These are phyloP conservation scores for Microchirus variegatus DNA, from an alignment of 2,797 vertebrate genomes.

Conservation along the genomic window DNA sequence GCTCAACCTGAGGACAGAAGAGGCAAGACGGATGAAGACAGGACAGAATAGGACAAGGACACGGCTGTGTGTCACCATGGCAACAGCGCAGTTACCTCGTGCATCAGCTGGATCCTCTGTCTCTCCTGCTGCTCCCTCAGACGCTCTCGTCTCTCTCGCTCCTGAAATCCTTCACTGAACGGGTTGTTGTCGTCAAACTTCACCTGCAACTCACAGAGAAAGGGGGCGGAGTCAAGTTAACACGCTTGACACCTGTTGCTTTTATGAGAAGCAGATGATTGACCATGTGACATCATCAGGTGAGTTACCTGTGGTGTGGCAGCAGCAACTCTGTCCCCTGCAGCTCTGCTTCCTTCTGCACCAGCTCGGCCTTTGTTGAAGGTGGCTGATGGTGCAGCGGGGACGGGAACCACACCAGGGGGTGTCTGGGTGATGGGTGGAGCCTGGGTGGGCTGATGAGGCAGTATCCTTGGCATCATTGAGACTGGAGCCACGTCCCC, in stretches of 20 bases:
- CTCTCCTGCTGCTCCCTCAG: conserved; percentile 94
- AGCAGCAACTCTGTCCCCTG: conserved; percentile 21
- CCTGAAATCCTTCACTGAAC: conserved; percentile 96
- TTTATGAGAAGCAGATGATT: neutral
- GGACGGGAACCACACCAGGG: conserved; percentile 23
- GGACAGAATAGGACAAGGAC: too few relatives aligned
- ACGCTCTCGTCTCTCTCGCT: conserved; percentile 91
- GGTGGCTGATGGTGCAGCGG: conserved; percentile 6
- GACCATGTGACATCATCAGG: neutral
- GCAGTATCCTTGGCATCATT: conserved; percentile 58
- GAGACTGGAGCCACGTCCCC: conserved; percentile 33
- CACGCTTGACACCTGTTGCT: neutral
- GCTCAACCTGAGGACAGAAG: conserved; percentile 77
- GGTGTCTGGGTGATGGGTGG: conserved; percentile 19
- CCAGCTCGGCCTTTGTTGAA: conserved; percentile 29
- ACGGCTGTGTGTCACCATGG: too few relatives aligned
- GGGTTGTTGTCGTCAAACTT: conserved; percentile 99
- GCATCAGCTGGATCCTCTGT: conserved; percentile 92
- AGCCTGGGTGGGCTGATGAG: conserved; percentile 70
- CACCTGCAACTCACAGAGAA: conserved; percentile 67
- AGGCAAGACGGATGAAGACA: neutral
- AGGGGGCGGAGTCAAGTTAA: neutral
- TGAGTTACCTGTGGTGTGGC: conserved; percentile 57
- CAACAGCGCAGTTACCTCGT: conserved; percentile 77
- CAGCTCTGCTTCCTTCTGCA: conserved; percentile 11